These are phyloP conservation scores for Tetramorium parvispinum DNA, from an alignment of 1,140 invertebrate species.

Conservation along the genomic window DNA sequence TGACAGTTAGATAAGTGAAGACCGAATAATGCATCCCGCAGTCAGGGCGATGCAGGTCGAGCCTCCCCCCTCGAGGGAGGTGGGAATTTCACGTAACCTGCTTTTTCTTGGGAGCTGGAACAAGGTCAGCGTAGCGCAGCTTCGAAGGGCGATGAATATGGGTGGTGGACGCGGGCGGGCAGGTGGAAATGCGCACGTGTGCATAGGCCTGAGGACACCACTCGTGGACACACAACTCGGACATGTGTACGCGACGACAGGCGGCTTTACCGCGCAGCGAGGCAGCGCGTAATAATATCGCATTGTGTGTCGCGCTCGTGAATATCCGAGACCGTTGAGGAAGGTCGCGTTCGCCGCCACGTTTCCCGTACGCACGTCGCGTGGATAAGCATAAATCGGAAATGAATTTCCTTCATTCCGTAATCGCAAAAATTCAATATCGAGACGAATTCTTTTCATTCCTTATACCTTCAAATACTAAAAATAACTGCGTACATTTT, in stretches of 20 bases:
- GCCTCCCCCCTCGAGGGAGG: not conserved
- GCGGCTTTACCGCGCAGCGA: not conserved
- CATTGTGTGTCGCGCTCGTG: slow-evolving; percentile 30
- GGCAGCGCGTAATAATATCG: slow-evolving; percentile 20
- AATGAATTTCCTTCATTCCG: not conserved
- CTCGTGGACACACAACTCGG: slow-evolving; percentile 17
- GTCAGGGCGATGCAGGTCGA: slow-evolving; percentile 35
- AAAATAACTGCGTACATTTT: not conserved
- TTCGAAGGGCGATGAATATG: slow-evolving; percentile 49
- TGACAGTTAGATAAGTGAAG: slow-evolving; percentile 16
- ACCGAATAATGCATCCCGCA: slow-evolving; percentile 9
- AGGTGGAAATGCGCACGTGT: slow-evolving; percentile 55
- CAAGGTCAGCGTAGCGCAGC: slow-evolving; percentile 51
- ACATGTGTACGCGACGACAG: not conserved
- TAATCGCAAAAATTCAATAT: not conserved
- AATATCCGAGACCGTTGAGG: slow-evolving; percentile 11
- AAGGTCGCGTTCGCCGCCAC: slow-evolving; percentile 40
- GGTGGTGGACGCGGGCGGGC: slow-evolving; percentile 33
- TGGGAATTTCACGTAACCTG: slow-evolving; percentile 52
- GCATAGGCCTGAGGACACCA: slow-evolving; percentile 34
- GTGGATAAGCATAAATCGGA: slow-evolving; percentile 7
- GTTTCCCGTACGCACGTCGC: not conserved
- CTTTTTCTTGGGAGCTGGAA: slow-evolving; percentile 49
- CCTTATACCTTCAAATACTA: too few relatives aligned
- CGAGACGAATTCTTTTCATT: not conserved